Evolutionary conservation across 2,113 vertebrate genomes (phyloP).

Genomic region (Leucosticte australis): DNA sequence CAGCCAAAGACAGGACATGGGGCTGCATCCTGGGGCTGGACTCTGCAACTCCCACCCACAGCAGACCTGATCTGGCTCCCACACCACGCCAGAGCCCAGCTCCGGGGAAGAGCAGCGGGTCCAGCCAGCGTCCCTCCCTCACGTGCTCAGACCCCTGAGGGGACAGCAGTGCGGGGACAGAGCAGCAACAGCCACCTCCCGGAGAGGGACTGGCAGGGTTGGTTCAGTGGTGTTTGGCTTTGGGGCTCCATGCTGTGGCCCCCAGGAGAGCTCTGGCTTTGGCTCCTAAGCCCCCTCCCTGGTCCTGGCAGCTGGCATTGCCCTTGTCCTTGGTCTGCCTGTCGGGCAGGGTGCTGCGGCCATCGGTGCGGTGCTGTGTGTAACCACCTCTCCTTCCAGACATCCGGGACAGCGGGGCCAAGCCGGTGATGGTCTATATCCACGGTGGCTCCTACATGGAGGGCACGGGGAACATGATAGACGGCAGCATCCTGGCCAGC

Average conservation of each 20-base stretch:
- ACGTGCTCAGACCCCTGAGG: not conserved
- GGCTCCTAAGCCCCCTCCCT: not conserved
- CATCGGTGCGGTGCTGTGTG: not conserved
- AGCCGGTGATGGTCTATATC: conserved; percentile 99
- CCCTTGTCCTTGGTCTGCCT: conserved; percentile 11
- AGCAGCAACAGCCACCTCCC: not conserved
- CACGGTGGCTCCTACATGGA: conserved; percentile 99
- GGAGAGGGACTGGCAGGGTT: not conserved
- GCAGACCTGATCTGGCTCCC: not conserved
- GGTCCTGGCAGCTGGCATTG: conserved; percentile 54
- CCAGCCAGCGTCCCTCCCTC: not conserved
- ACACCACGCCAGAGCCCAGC: rapidly evolving
- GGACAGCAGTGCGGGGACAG: not conserved
- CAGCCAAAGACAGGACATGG: not conserved
- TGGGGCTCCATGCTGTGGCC: not conserved
- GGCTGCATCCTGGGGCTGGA: not conserved
- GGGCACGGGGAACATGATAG: conserved; percentile 99
- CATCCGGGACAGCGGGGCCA: conserved; percentile 98
- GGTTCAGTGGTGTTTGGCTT: not conserved
- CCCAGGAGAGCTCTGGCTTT: conserved; percentile 14
- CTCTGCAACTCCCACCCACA: not conserved
- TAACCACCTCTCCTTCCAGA: conserved; percentile 85
- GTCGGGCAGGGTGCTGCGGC: not conserved
- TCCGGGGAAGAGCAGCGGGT: not conserved
- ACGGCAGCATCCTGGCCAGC: conserved; percentile 97